Conservation (phyloP, 2,113 vertebrate species). For the Neotoma lepida region DNA sequence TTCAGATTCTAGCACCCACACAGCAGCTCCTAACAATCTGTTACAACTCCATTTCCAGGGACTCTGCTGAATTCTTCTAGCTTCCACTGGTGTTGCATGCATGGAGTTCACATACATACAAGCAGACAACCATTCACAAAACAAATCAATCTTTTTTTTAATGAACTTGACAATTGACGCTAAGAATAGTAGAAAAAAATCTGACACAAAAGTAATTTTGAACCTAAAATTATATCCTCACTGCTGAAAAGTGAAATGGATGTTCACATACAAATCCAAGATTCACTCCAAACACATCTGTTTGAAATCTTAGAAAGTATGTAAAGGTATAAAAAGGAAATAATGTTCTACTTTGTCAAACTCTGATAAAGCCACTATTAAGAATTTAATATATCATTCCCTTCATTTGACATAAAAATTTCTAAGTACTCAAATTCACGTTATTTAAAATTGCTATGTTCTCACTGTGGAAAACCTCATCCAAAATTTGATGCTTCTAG, state of each 20-base stretch:
- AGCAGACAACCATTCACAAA: background rate
- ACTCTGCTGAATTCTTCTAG: background rate
- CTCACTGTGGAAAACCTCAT: constrained; percentile 15
- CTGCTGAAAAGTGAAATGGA: background rate
- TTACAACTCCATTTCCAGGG: background rate
- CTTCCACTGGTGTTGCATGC: background rate
- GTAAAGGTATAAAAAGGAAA: constrained; percentile 33
- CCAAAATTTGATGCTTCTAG: background rate
- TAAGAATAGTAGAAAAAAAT: background rate
- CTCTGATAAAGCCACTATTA: background rate
- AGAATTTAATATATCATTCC: background rate
- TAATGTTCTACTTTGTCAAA: background rate
- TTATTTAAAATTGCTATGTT: constrained; percentile 21
- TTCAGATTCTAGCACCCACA: background rate
- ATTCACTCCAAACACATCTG: background rate
- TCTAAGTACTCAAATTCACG: constrained; percentile 20
- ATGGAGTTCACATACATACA: background rate
- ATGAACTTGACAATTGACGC: background rate
- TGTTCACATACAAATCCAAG: background rate
- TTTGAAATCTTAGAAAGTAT: background rate
- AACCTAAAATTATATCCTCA: background rate
- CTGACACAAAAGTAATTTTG: background rate
- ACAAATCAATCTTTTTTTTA: background rate
- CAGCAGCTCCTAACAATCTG: background rate
- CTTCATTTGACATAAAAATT: constrained; percentile 31